Evolutionary conservation across 2,888 invertebrate species (phyloP), one percentile per base, ranked within the genome.

Genomic region (Pristionchus fissidentatus): DNA sequence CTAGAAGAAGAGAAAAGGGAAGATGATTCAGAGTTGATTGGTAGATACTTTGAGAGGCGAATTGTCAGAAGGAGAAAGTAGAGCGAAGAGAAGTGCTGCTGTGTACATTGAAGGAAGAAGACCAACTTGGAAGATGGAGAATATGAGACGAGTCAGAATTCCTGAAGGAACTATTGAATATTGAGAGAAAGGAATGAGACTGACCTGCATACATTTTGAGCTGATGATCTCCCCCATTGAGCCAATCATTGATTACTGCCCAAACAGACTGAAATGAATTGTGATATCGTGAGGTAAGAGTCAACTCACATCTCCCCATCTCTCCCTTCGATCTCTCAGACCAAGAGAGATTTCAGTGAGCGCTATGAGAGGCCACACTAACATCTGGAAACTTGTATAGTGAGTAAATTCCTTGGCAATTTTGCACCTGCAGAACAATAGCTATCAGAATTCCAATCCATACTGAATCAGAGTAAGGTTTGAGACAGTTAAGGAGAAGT

Each of bases 71-170:
- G 79, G 79, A 38, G 79, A 38, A 26, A 79, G 57, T 26, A 79
- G 79, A n/a, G 79, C 79, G 38, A 57, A 57, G 57, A 79, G 79
- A 41, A 79, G n/a, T 26, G 79, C 79, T n/a, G 79, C 79, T 7
- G 79, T 79, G 41, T 79, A 79, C 35, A 79, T 79, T 10, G 79
- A 19, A n/a, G 79, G 79, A 38, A 79, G 79, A 38, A 79, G 79
- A 57, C 79, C 79, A 15, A 79, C 79, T 79, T 79, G 79, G 79
- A 79, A 79, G 79, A 79, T 79, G 4, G 79, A 79, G 79, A 79
- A 79, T 55, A 79, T 41, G 3, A 79, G 15, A 41, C 79, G 79
- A 15, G 43, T 38, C 10, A 70, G 3, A 3, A 70, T 32, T 41
- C 70, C 70, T 70, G 70, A 41, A 22, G 1, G 49, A 22, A 29